phyloP scores from a whole-genome alignment of 64 coral and sea anemone species.

The Montipora foliosa region DNA sequence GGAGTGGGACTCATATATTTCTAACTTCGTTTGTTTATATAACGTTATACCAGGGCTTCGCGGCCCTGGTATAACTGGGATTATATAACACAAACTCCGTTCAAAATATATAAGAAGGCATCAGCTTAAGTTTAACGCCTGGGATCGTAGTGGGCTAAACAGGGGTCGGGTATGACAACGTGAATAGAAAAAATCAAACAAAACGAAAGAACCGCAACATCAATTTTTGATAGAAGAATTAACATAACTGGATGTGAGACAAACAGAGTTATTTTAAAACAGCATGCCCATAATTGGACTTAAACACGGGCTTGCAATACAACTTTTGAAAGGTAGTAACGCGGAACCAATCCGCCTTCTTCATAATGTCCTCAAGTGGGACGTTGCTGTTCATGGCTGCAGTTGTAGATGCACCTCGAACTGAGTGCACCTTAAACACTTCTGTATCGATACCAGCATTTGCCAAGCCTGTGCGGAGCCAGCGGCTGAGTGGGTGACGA shows the following conservation, averaged over 20 bases:
- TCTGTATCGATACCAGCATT: constrained; percentile 18
- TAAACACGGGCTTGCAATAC: too few species aligned
- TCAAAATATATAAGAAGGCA: neutral
- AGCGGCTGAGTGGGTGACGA: neutral
- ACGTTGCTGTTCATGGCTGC: constrained; percentile 5
- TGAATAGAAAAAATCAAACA: neutral
- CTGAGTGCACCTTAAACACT: constrained; percentile 44
- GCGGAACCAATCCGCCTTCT: constrained; percentile 53
- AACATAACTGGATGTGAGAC: too few species aligned
- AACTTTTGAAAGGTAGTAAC: neutral
- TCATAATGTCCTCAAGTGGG: neutral
- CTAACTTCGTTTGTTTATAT: neutral
- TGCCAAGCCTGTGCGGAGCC: constrained; percentile 12
- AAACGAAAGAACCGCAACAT: neutral
- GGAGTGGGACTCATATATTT: too few species aligned
- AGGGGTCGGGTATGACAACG: neutral
- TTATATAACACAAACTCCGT: constrained; percentile 35
- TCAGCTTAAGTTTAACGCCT: constrained; percentile 9
- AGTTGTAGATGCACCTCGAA: constrained; percentile 52
- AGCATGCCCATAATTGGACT: too few species aligned
- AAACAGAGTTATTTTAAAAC: too few species aligned
- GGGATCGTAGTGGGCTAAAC: neutral
- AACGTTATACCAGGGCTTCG: too few species aligned
- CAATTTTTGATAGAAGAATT: too few species aligned
- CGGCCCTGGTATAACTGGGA: constrained; percentile 20